A percentile compares a stretch with the other conserved stretches of the same genome.
Evolutionary conservation across 30 jellyfish, hydroid and myxozoan species (phyloP).

Genomic region (Nemopilema nomurai): DNA sequence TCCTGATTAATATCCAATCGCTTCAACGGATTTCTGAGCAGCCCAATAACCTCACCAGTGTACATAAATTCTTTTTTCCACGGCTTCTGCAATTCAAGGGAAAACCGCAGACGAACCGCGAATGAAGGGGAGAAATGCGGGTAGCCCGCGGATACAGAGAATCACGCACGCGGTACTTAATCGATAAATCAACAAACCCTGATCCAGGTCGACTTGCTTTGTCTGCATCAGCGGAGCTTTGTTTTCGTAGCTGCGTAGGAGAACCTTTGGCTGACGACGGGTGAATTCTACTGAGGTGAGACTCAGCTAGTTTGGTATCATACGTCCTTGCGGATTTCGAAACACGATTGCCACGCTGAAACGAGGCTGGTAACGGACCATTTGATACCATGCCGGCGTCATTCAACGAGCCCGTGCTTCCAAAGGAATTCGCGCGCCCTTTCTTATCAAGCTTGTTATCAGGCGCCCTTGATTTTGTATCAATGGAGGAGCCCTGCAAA

Average conservation of each 20-base stretch:
- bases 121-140: too few relatives aligned
- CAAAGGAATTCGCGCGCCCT: constrained; percentile 61
- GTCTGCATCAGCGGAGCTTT: constrained; percentile 36
- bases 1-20: too few relatives aligned
- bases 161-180: too few relatives aligned
- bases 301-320: constrained; percentile 49
- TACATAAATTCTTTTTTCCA: too few relatives aligned
- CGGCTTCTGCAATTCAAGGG: too few relatives aligned
- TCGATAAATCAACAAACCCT: constrained; percentile 41
- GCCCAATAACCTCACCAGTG: too few relatives aligned
- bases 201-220: constrained; percentile 54
- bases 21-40: too few relatives aligned
- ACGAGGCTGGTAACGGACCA: constrained; percentile 65
- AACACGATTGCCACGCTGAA: constrained; percentile 80
- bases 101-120: too few relatives aligned
- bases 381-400: constrained; percentile 50
- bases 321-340: constrained; percentile 84
- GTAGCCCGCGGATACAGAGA: too few relatives aligned
- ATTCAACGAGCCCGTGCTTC: constrained; percentile 81
- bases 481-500: constrained; percentile 11
- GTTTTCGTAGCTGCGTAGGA: constrained; percentile 48
- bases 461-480: neutral
- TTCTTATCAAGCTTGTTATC: neutral
- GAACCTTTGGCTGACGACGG: constrained; percentile 71
- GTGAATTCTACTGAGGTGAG: constrained; percentile 34